Evolutionary conservation across 2,113 vertebrate species (phyloP).

Genomic region (Muntiacus reevesi): DNA sequence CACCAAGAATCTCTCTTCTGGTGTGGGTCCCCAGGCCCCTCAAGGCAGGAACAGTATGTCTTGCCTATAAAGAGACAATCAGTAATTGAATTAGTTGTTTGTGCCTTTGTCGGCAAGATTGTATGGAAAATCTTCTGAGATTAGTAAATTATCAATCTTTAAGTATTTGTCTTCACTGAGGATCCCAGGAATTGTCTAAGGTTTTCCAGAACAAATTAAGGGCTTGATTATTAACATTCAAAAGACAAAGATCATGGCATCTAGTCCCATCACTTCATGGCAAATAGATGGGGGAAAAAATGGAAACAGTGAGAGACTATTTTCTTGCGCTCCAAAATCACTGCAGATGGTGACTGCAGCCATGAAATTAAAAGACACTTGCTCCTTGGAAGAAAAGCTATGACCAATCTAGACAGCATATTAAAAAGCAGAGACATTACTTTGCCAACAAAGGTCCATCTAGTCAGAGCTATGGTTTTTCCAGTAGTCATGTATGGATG

Average conservation of each 20-base stretch:
- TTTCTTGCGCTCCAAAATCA: not conserved
- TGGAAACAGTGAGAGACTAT: not conserved
- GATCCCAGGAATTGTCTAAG: constrained; percentile 22
- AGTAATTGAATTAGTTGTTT: not conserved
- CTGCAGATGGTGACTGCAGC: not conserved
- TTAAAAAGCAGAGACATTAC: not conserved
- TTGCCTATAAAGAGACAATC: not conserved
- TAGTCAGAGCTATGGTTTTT: not conserved
- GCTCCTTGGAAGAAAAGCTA: not conserved
- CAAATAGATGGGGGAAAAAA: not conserved
- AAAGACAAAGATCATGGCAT: not conserved
- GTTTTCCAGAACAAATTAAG: constrained; percentile 69
- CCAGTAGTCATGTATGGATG: not conserved
- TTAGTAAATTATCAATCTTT: not conserved
- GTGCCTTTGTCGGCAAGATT: not conserved
- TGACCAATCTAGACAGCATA: not conserved
- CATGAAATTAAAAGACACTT: not conserved
- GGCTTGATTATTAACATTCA: constrained; percentile 61
- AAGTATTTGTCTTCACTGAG: not conserved
- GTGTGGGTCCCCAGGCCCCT: not conserved
- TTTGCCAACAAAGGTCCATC: not conserved
- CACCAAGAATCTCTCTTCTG: not conserved
- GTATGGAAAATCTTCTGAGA: not conserved
- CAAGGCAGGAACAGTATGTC: not conserved
- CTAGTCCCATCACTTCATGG: not conserved